A percentile compares a stretch with the other conserved stretches of the same genome.
These are phyloP conservation scores for Channa argus DNA, from an alignment of 2,113 vertebrate genomes.

Conservation along the genomic window DNA sequence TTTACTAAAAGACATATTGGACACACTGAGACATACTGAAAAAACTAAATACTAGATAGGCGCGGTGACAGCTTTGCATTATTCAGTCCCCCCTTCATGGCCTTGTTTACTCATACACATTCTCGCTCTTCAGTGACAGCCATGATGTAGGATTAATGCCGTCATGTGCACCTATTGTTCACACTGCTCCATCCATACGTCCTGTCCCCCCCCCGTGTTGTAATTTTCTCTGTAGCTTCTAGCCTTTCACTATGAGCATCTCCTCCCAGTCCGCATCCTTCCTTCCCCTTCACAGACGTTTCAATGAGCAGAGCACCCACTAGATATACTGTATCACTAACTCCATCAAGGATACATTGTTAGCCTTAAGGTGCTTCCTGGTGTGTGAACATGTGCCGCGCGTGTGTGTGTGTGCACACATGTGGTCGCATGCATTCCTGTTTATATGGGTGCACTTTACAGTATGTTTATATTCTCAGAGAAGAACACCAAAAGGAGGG, in stretches of 20 bases:
- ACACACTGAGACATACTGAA: too few relatives aligned
- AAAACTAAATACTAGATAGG: too few relatives aligned
- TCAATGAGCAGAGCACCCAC: constrained; percentile 68
- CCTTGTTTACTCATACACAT: constrained; percentile 56
- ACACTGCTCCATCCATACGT: constrained; percentile 43
- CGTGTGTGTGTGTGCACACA: constrained; percentile 8
- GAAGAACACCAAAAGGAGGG: neutral
- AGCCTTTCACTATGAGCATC: constrained; percentile 40
- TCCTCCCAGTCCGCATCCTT: constrained; percentile 30
- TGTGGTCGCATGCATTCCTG: neutral
- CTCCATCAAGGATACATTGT: constrained; percentile 62
- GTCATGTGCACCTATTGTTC: constrained; percentile 49
- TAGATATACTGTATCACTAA: constrained; percentile 62
- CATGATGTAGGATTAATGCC: constrained; percentile 53
- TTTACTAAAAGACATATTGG: too few relatives aligned
- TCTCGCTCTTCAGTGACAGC: constrained; percentile 27
- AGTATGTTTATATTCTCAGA: neutral
- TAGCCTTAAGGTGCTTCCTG: constrained; percentile 43
- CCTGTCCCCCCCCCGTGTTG: constrained; percentile 43
- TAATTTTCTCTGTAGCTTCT: constrained; percentile 27
- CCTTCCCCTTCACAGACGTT: constrained; percentile 60
- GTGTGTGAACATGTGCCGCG: constrained; percentile 13
- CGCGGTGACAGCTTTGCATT: neutral
- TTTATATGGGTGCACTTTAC: neutral
- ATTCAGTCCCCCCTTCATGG: constrained; percentile 48